These are phyloP conservation scores for Chelmon rostratus DNA, from an alignment of 2,797 vertebrate genomes.

Conservation along the genomic window DNA sequence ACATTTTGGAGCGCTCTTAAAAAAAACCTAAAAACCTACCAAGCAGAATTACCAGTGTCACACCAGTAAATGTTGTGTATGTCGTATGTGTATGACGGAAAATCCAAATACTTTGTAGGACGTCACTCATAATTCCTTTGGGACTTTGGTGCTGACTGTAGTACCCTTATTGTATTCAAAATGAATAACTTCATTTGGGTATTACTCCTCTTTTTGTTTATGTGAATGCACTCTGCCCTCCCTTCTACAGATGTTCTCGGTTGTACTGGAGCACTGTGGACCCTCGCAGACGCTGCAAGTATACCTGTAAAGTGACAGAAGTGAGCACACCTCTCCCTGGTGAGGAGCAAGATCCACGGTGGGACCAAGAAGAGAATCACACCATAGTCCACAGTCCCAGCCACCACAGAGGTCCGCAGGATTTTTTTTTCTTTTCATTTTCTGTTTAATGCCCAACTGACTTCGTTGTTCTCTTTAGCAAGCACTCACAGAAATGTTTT, in stretches of 20 bases:
- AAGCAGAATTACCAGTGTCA: not conserved
- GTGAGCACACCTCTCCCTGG: slow-evolving; percentile 87
- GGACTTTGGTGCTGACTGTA: not conserved
- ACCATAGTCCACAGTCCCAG: slow-evolving; percentile 92
- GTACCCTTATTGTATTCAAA: not conserved
- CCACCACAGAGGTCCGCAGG: slow-evolving; percentile 77
- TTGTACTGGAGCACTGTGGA: slow-evolving; percentile 95
- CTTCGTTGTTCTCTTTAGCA: not conserved
- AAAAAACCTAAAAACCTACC: too few relatives aligned
- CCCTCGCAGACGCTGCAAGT: slow-evolving; percentile 90
- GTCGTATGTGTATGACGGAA: not conserved
- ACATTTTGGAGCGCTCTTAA: not conserved
- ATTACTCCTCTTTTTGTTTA: not conserved
- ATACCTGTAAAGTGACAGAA: slow-evolving; percentile 92
- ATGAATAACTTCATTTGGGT: not conserved
- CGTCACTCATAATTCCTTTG: not conserved
- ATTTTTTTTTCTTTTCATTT: not conserved
- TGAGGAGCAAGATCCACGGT: slow-evolving; percentile 80
- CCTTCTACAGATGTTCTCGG: slow-evolving; percentile 88
- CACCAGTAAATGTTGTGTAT: too few relatives aligned
- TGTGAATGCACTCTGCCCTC: not conserved
- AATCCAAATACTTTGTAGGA: not conserved
- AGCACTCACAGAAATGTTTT: not conserved
- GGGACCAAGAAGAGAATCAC: slow-evolving; percentile 88
- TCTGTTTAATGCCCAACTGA: not conserved